Conservation (phyloP, 2,888 invertebrate genomes). For the Erebia epiphron region DNA sequence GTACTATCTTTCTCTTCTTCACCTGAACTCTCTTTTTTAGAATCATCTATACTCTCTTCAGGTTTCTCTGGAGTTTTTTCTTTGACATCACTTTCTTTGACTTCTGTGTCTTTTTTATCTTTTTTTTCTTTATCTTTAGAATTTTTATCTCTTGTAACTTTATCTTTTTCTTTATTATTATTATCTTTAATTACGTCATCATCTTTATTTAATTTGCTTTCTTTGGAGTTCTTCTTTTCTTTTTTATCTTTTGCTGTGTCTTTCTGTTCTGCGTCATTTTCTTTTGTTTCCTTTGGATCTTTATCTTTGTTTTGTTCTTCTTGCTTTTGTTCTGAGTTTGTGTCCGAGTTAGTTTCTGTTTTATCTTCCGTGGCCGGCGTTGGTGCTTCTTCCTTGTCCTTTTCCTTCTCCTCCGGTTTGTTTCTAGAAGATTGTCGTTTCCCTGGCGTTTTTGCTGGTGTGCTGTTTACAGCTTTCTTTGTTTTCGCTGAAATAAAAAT, state of each 20-base stretch:
- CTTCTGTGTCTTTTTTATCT: slow-evolving; percentile 29
- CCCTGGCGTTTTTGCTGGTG: slow-evolving; percentile 51
- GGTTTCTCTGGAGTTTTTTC: slow-evolving; percentile 26
- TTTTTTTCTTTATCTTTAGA: slow-evolving; percentile 22
- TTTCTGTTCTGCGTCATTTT: slow-evolving; percentile 24
- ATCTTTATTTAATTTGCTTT: slow-evolving; percentile 36
- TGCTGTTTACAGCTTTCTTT: slow-evolving; percentile 56
- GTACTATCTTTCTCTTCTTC: slow-evolving; percentile 18
- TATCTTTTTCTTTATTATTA: slow-evolving; percentile 36
- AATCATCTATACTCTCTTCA: slow-evolving; percentile 17
- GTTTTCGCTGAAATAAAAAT: slow-evolving; percentile 47
- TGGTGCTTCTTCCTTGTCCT: slow-evolving; percentile 36
- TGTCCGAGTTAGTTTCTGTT: slow-evolving; percentile 29
- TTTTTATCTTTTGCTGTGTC: slow-evolving; percentile 30
- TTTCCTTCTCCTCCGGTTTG: slow-evolving; percentile 42
- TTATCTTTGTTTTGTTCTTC: slow-evolving; percentile 35
- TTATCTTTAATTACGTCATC: slow-evolving; percentile 33
- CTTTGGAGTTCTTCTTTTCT: slow-evolving; percentile 29
- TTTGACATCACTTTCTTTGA: slow-evolving; percentile 19
- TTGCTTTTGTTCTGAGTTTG: slow-evolving; percentile 30
- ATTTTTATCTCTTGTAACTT: slow-evolving; percentile 26
- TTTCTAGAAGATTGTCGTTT: slow-evolving; percentile 69
- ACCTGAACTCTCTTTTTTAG: slow-evolving; percentile 22
- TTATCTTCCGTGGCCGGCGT: slow-evolving; percentile 32
- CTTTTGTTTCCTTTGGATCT: slow-evolving; percentile 17